Evolutionary conservation across 2,888 invertebrate species (phyloP).

Genomic region (Cheilosia soror): DNA sequence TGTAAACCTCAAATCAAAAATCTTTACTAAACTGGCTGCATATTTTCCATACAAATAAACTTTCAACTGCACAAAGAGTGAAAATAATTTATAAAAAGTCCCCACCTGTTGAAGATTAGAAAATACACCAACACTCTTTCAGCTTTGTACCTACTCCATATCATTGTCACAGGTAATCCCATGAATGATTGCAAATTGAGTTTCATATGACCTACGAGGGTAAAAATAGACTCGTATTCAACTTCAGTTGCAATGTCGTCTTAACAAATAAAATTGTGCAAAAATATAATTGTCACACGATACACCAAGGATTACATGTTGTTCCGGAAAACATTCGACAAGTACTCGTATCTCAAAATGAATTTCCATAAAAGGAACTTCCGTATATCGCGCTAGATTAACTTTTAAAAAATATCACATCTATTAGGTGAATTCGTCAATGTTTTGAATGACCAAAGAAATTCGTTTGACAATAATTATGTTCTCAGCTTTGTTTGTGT

Average conservation of each 20-base stretch:
- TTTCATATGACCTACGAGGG: constrained; percentile 22
- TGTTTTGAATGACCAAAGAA: background rate
- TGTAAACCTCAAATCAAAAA: too few species aligned
- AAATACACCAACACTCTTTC: too few species aligned
- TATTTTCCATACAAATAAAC: too few species aligned
- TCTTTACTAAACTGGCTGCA: too few species aligned
- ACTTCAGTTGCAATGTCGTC: constrained; percentile 20
- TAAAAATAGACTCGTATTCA: constrained; percentile 10
- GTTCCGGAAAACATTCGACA: background rate
- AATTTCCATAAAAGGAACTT: constrained; percentile 39
- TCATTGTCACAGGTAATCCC: background rate
- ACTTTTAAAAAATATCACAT: background rate
- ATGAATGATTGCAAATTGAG: background rate
- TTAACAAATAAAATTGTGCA: background rate
- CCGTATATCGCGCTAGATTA: background rate
- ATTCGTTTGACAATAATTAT: background rate
- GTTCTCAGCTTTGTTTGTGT: background rate
- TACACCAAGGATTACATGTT: constrained; percentile 40
- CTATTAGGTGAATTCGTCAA: background rate
- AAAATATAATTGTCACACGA: constrained; percentile 22
- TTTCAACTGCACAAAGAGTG: too few species aligned
- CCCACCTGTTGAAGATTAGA: too few species aligned
- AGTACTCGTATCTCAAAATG: background rate
- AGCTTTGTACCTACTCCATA: background rate
- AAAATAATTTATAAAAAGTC: too few species aligned